Evolutionary conservation across 2,888 invertebrate species (phyloP).

Genomic region (Silvanus unidentatus): DNA sequence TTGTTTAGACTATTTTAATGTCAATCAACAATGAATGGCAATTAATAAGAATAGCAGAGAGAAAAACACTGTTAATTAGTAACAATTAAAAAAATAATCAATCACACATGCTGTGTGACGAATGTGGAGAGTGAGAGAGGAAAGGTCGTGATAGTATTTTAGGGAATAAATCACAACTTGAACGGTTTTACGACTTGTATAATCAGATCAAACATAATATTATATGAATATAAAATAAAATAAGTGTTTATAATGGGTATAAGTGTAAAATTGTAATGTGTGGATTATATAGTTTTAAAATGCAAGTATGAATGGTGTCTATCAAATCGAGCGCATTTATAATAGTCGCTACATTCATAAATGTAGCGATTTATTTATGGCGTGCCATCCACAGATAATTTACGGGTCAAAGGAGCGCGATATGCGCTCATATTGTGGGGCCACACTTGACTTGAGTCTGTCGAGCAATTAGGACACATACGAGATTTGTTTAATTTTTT

Average conservation of each 20-base stretch:
- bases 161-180: constrained; percentile 4
- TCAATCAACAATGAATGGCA: constrained; percentile 6
- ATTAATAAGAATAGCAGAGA: too few relatives aligned
- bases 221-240: neutral
- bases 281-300: constrained; percentile 11
- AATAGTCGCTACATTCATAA: constrained; percentile 42
- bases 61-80: too few relatives aligned
- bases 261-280: neutral
- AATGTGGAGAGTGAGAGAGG: too few relatives aligned
- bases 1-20: constrained; percentile 5
- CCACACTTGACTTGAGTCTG: constrained; percentile 30
- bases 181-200: constrained; percentile 7
- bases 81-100: too few relatives aligned
- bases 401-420: constrained; percentile 44
- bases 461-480: too few relatives aligned
- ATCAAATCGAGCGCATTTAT: constrained; percentile 29
- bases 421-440: constrained; percentile 31
- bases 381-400: constrained; percentile 46
- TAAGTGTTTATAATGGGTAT: too few relatives aligned
- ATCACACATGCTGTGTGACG: too few relatives aligned
- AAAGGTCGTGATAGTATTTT: too few relatives aligned
- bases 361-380: constrained; percentile 45
- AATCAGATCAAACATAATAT: constrained; percentile 1
- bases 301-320: constrained; percentile 34
- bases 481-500: too few relatives aligned